These are phyloP conservation scores for Coryphaenoides rupestris DNA, from an alignment of 2,113 vertebrate genomes.

Conservation along the genomic window DNA sequence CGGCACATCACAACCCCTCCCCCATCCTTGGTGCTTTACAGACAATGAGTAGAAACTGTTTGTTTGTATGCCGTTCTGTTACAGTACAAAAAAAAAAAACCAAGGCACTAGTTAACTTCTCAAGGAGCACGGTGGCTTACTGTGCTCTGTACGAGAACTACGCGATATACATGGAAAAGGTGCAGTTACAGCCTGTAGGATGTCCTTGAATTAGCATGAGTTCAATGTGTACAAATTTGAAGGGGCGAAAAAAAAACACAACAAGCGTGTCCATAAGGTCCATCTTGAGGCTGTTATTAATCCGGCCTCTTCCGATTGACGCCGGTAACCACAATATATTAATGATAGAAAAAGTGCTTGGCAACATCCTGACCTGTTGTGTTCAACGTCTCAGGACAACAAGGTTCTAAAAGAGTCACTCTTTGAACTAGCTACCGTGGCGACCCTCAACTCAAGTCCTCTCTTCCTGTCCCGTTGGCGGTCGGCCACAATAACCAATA, in stretches of 20 bases:
- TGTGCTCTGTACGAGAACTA: constrained; percentile 40
- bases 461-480: neutral
- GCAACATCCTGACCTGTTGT: constrained; percentile 52
- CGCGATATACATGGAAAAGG: constrained; percentile 50
- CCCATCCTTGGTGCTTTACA: constrained; percentile 7
- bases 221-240: constrained; percentile 8
- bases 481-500: neutral
- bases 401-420: constrained; percentile 21
- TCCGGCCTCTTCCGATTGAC: constrained; percentile 30
- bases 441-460: constrained; percentile 1
- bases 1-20: neutral
- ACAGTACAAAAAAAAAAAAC: constrained; percentile 43
- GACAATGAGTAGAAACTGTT: constrained; percentile 17
- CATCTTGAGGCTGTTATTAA: constrained; percentile 26
- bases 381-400: constrained; percentile 27
- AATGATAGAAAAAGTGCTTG: constrained; percentile 74
- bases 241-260: constrained; percentile 26
- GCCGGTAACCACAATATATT: constrained; percentile 50
- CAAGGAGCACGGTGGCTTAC: constrained; percentile 22
- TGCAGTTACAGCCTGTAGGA: constrained; percentile 52
- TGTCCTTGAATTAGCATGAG: constrained; percentile 51
- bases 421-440: constrained; percentile 18
- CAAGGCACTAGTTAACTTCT: constrained; percentile 64
- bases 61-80: constrained; percentile 20
- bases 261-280: constrained; percentile 17